Evolutionary conservation across 2,797 vertebrate species (phyloP), one percentile per base, ranked within the genome.

Genomic region (Linurgus olivaceus): DNA sequence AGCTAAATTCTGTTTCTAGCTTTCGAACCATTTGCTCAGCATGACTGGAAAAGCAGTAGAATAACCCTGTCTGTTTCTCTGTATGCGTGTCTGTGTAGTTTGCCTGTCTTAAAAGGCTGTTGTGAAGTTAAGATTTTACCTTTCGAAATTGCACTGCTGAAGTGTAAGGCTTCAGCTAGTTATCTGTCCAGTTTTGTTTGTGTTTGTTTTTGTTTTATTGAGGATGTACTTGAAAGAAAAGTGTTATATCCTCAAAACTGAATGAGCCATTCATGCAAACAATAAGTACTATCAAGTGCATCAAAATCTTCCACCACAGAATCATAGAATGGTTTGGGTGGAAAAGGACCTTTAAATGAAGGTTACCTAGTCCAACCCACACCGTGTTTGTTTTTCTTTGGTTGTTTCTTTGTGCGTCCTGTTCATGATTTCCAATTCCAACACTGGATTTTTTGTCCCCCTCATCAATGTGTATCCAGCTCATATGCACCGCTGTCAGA

Each of bases 401-500:
- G 31, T 29, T 66, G 31, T 67, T 76, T 86, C 33, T 88, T 68
- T 48, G 31, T 52, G 26, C 19, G 57, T 70, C 65, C 78, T 62
- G 74, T 74, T 78, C 90, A n/a, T 42, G 38, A 42, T 65, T 13
- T 54, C 65, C 12, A 25, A 59, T 92, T 86, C 62, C 92, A 92
- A 84, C 10, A 16, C 5, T 78, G 59, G 78, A 37, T 95, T 90
- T 68, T 71, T 68, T 65, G 63, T 59, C 10, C 73, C 62, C 59
- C 18, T 13, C 75, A 68, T 73, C 58, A 35, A 4, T 90, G 52
- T 78, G 48, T 40, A 4, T 71, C 33, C 74, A 99, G 99, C 84
- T 99, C 99, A 5, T 99, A 99, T 31, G 99, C 98, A 24, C 98
- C 99, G 5, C 98, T 99, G 98, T 98, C 99, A 87, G 99, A 99